phyloP scores from a whole-genome alignment of 1,140 invertebrate genomes.

The Tetragonula clypearis region DNA sequence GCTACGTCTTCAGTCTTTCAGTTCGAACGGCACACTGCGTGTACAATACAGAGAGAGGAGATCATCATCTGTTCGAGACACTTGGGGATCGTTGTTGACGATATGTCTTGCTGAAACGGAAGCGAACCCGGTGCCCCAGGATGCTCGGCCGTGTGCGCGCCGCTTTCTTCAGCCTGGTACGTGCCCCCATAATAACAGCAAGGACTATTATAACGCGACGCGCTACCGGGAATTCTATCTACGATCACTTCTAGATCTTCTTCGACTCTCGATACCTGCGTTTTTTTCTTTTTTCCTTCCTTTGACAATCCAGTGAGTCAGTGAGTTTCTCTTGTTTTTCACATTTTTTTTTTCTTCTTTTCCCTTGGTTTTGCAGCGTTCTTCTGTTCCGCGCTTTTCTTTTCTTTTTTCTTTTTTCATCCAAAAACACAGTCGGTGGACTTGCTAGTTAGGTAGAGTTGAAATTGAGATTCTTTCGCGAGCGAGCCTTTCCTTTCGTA shows the following conservation, averaged over 20 bases:
- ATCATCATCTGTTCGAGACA: constrained; percentile 52
- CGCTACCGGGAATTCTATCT: not conserved
- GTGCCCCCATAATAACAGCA: constrained; percentile 24
- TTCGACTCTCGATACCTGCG: not conserved
- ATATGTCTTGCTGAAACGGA: constrained; percentile 50
- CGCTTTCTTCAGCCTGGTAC: constrained; percentile 60
- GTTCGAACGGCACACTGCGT: constrained; percentile 61
- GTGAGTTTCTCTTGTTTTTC: not conserved
- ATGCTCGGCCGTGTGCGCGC: constrained; percentile 51
- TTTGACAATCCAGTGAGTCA: not conserved
- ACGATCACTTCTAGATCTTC: too few relatives aligned
- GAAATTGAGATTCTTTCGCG: too few relatives aligned
- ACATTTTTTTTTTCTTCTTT: not conserved
- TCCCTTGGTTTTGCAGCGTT: too few relatives aligned
- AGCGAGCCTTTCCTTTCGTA: too few relatives aligned
- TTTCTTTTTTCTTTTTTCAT: too few relatives aligned
- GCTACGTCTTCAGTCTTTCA: constrained; percentile 64
- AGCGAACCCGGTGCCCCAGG: constrained; percentile 24
- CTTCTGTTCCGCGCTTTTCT: too few relatives aligned
- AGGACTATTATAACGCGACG: not conserved
- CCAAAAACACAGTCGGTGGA: too few relatives aligned
- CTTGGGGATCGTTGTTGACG: constrained; percentile 12
- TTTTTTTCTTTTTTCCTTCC: not conserved
- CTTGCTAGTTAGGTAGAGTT: too few relatives aligned
- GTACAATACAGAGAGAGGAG: constrained; percentile 25